These are phyloP conservation scores for Slavum lentiscoides DNA, from an alignment of 2,888 invertebrate genomes.

Conservation along the genomic window DNA sequence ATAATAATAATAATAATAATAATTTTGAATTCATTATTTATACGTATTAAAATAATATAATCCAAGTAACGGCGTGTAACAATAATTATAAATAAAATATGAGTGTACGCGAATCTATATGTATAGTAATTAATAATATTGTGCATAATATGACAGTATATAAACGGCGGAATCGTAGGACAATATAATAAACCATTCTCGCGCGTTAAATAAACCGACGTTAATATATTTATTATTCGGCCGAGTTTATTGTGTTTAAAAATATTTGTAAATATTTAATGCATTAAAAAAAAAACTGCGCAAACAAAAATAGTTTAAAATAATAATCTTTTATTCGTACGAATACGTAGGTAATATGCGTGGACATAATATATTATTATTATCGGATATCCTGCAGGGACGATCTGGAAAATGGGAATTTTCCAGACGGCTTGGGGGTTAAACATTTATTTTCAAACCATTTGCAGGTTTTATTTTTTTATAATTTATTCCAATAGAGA, in stretches of 20 bases:
- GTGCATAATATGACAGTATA: not conserved
- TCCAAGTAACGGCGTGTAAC: no score
- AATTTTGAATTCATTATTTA: no score
- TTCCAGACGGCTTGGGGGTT: no score
- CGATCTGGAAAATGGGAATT: no score
- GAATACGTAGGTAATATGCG: conserved; percentile 3
- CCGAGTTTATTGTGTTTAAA: not conserved
- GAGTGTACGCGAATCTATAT: not conserved
- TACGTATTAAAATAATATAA: no score
- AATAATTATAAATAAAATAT: not conserved
- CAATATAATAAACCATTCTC: not conserved
- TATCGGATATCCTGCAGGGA: no score
- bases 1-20: no score
- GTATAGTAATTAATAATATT: no score
- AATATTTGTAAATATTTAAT: not conserved
- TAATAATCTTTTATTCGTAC: not conserved
- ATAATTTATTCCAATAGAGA: no score
- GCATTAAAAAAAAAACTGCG: not conserved
- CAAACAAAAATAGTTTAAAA: not conserved
- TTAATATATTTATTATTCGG: not conserved
- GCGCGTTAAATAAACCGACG: not conserved
- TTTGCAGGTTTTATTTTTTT: no score
- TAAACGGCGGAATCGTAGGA: not conserved
- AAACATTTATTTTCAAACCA: no score
- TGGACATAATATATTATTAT: no score